Conservation (phyloP, 2,113 vertebrate genomes). For the Leucopsar rothschildi region DNA sequence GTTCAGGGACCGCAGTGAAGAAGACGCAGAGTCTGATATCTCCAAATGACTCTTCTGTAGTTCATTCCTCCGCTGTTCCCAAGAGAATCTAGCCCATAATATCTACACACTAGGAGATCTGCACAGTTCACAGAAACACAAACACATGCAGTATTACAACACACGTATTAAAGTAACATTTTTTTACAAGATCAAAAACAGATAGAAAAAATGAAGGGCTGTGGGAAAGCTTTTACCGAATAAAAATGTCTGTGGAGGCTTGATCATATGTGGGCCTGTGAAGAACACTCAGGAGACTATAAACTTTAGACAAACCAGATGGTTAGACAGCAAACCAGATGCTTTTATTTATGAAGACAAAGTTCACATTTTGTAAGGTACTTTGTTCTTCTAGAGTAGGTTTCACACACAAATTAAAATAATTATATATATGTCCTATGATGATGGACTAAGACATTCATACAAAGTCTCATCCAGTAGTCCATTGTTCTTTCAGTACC, state of each 20-base stretch:
- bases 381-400: slow-evolving; percentile 42
- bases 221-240: slow-evolving; percentile 70
- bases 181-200: slow-evolving; percentile 63
- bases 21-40: neutral
- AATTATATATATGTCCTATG: neutral
- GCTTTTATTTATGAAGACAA: slow-evolving; percentile 72
- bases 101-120: slow-evolving; percentile 37
- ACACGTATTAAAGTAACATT: slow-evolving; percentile 22
- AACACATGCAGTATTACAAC: slow-evolving; percentile 49
- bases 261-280: slow-evolving; percentile 65
- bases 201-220: slow-evolving; percentile 61
- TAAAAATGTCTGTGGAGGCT: slow-evolving; percentile 62
- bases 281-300: slow-evolving; percentile 68
- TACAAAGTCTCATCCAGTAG: neutral
- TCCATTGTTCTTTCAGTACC: neutral
- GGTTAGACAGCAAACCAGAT: slow-evolving; percentile 66
- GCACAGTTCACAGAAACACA: slow-evolving; percentile 37
- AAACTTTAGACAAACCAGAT: slow-evolving; percentile 72
- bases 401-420: slow-evolving; percentile 34
- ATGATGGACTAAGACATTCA: neutral
- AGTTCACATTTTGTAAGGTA: slow-evolving; percentile 67
- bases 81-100: slow-evolving; percentile 4
- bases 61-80: slow-evolving; percentile 5
- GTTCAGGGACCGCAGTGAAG: neutral
- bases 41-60: neutral